Conservation (phyloP, 2,888 invertebrate genomes). For the Selenia dentaria region DNA sequence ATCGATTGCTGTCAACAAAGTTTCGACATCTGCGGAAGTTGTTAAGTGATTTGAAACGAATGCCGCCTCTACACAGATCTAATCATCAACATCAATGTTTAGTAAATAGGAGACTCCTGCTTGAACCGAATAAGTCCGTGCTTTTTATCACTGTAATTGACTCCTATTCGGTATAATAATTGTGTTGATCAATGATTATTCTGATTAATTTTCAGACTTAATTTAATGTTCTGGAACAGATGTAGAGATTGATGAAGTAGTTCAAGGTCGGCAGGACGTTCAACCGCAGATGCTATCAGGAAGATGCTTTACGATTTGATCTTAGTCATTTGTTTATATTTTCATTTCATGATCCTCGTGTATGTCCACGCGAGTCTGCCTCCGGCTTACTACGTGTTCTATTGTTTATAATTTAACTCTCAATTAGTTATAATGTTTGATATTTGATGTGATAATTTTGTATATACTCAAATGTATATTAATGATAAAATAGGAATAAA, state of each 20-base stretch:
- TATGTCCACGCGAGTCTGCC: conserved; percentile 33
- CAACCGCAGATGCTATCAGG: conserved; percentile 17
- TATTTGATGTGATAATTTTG: neutral
- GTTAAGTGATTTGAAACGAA: conserved; percentile 26
- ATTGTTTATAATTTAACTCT: conserved; percentile 32
- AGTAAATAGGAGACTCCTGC: too few relatives aligned
- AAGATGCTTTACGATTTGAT: conserved; percentile 30
- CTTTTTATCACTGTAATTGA: too few relatives aligned
- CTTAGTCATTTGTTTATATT: conserved; percentile 30
- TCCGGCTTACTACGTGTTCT: conserved; percentile 32
- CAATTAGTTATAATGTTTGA: too few relatives aligned
- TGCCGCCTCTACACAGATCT: conserved; percentile 7
- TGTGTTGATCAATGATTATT: conserved; percentile 4
- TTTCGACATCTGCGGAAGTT: conserved; percentile 18
- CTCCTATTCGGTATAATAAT: too few relatives aligned
- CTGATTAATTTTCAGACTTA: conserved; percentile 4
- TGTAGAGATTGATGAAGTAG: conserved; percentile 11
- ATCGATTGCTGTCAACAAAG: conserved; percentile 9
- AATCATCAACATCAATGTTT: too few relatives aligned
- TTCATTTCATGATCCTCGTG: conserved; percentile 33
- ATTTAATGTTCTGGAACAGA: conserved; percentile 11
- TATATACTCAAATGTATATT: too few relatives aligned
- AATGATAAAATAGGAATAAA: neutral
- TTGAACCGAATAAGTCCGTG: too few relatives aligned
- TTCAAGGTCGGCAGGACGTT: conserved; percentile 25